These are phyloP conservation scores for Sphinx pinastri DNA, from an alignment of 2,888 invertebrate genomes.

Conservation along the genomic window DNA sequence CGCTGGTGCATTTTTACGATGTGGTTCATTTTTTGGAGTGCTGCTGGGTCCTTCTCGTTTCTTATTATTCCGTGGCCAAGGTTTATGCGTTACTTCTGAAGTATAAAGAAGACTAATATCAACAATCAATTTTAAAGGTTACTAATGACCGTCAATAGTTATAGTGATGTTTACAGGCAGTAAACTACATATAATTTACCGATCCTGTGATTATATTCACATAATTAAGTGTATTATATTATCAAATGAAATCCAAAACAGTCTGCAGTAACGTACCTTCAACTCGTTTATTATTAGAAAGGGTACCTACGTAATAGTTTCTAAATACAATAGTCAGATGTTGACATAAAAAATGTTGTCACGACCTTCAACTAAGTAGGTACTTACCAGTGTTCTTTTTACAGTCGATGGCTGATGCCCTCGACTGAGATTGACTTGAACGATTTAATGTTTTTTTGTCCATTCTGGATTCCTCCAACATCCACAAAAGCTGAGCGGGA, in stretches of 20 bases:
- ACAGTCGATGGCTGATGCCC: constrained; percentile 88
- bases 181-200: too few species aligned
- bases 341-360: constrained; percentile 27
- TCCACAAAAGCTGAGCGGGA: constrained; percentile 82
- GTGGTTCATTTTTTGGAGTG: constrained; percentile 86
- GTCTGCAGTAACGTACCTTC: too few species aligned
- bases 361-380: constrained; percentile 50
- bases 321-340: constrained; percentile 18
- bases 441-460: constrained; percentile 90
- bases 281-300: too few species aligned
- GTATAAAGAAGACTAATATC: neutral
- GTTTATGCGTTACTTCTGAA: constrained; percentile 80
- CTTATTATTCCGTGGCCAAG: constrained; percentile 85
- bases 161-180: too few species aligned
- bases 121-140: neutral
- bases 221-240: too few species aligned
- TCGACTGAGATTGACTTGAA: constrained; percentile 87
- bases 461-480: constrained; percentile 86
- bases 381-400: constrained; percentile 89
- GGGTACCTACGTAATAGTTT: neutral
- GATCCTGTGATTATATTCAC: too few species aligned
- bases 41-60: constrained; percentile 86
- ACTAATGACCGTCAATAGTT: too few species aligned
- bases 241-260: too few species aligned
- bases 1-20: constrained; percentile 85